Percentiles rank a stretch among this genome's conserved stretches.
phyloP scores from a whole-genome alignment of 2,113 vertebrate species.

The Chaetodon auriga region DNA sequence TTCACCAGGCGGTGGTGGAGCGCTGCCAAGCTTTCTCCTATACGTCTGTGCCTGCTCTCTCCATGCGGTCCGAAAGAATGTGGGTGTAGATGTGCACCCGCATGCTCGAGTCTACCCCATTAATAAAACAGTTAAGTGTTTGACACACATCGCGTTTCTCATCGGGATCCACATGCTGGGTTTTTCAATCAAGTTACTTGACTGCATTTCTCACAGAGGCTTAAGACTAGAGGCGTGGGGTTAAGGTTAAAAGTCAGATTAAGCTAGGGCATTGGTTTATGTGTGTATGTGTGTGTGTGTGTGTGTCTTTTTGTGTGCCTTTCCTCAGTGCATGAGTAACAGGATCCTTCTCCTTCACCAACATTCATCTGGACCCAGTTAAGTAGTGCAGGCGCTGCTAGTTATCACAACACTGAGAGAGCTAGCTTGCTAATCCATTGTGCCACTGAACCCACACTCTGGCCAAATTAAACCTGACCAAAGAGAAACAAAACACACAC shows the following conservation, averaged over 20 bases:
- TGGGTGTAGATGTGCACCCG: slow-evolving; percentile 51
- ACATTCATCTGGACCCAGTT: slow-evolving; percentile 83
- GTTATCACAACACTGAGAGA: slow-evolving; percentile 79
- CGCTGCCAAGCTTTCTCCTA: slow-evolving; percentile 64
- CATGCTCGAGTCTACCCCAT: slow-evolving; percentile 31
- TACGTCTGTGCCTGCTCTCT: slow-evolving; percentile 57
- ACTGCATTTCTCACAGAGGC: slow-evolving; percentile 64
- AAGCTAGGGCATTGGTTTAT: slow-evolving; percentile 57
- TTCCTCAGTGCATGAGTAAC: slow-evolving; percentile 65
- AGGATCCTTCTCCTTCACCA: slow-evolving; percentile 64
- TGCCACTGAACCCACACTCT: slow-evolving; percentile 49
- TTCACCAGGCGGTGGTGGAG: slow-evolving; percentile 67
- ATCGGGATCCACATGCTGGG: slow-evolving; percentile 64
- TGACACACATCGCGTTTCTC: slow-evolving; percentile 63
- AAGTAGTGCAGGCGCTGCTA: slow-evolving; percentile 70
- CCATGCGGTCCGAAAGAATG: slow-evolving; percentile 73
- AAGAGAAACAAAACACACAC: slow-evolving; percentile 28
- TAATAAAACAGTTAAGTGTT: slow-evolving; percentile 65
- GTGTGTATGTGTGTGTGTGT: slow-evolving; percentile 19
- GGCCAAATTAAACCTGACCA: slow-evolving; percentile 76
- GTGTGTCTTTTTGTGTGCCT: slow-evolving; percentile 12
- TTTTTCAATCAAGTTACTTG: slow-evolving; percentile 71
- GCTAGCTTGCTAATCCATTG: slow-evolving; percentile 67
- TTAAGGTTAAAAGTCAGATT: slow-evolving; percentile 65
- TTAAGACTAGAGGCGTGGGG: slow-evolving; percentile 63